Conservation (phyloP, 2,797 vertebrate species). For the Enteromius anoplus region DNA sequence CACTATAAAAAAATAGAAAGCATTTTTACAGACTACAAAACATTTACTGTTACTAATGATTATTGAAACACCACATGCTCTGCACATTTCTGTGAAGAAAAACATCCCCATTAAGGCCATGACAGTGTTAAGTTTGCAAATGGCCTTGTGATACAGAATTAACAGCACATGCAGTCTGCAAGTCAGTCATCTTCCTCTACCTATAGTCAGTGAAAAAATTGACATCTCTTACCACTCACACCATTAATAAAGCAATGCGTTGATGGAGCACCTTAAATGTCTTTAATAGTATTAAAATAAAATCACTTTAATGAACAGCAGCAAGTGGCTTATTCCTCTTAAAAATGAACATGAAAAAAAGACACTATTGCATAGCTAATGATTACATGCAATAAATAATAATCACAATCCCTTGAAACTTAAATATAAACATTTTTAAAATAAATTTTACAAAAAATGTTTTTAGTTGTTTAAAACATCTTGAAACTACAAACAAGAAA, state of each 20-base stretch:
- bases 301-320: not conserved
- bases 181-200: not conserved
- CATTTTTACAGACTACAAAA: not conserved
- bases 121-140: not conserved
- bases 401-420: not conserved
- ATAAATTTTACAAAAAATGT: too few relatives aligned
- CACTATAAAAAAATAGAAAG: slow-evolving; percentile 74
- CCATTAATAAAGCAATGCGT: not conserved
- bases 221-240: not conserved
- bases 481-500: not conserved
- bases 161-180: slow-evolving; percentile 11
- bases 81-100: slow-evolving; percentile 3
- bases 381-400: not conserved
- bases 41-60: not conserved
- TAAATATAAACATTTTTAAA: not conserved
- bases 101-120: not conserved
- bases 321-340: not conserved
- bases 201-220: not conserved
- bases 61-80: not conserved
- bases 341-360: not conserved
- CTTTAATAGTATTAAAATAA: not conserved
- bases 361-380: not conserved
- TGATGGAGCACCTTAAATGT: not conserved
- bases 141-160: not conserved
- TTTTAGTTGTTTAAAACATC: too few relatives aligned